Evolutionary conservation across 2,113 vertebrate genomes (phyloP).

Genomic region (Tenrec ecaudatus): DNA sequence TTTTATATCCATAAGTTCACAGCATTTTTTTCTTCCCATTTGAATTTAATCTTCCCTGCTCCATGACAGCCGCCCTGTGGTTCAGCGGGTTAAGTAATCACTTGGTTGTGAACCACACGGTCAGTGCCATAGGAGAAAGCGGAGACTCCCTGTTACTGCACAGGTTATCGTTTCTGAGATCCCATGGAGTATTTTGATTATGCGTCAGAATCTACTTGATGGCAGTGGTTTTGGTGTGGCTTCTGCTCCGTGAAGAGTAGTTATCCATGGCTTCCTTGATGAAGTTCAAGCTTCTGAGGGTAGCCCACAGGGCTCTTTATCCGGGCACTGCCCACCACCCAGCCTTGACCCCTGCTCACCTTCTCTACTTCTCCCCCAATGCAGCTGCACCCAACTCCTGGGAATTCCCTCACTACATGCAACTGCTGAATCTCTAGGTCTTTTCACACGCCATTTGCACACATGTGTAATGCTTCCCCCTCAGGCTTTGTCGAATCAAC

Average conservation of each 20-base stretch:
- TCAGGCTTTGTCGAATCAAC: conserved; percentile 4
- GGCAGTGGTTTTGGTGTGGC: too few relatives aligned
- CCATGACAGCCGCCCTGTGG: background rate
- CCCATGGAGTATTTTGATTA: too few relatives aligned
- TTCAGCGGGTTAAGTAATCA: too few relatives aligned
- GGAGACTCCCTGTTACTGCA: too few relatives aligned
- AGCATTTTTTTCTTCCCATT: background rate
- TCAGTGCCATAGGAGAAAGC: too few relatives aligned
- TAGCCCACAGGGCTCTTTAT: background rate
- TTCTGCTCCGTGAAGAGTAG: too few relatives aligned
- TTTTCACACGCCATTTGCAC: background rate
- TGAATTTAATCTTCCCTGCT: conserved; percentile 18
- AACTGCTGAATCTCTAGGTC: background rate
- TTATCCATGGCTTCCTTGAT: background rate
- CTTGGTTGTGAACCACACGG: too few relatives aligned
- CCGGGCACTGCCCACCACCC: background rate
- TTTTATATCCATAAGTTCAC: conserved; percentile 37
- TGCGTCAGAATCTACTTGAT: too few relatives aligned
- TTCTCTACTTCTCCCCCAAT: background rate
- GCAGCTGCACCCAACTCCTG: background rate
- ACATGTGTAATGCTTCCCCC: background rate
- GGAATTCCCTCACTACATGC: background rate
- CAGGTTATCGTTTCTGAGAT: too few relatives aligned
- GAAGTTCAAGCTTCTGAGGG: background rate
- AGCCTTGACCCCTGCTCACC: background rate